phyloP scores from a whole-genome alignment of 1,140 invertebrate species.

The Magallana gigas region DNA sequence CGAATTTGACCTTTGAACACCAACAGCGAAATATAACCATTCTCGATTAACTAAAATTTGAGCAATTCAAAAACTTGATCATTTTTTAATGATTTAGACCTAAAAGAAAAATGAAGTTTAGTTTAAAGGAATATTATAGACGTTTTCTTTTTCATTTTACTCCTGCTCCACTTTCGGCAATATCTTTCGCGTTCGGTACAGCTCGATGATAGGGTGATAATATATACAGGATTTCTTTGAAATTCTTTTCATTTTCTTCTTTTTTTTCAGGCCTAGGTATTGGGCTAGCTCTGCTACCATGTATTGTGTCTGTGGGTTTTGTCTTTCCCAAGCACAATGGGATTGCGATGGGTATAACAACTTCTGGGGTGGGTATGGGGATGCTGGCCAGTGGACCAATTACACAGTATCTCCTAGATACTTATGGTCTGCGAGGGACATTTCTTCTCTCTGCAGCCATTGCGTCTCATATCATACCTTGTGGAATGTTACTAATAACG shows the following conservation, averaged over 20 bases:
- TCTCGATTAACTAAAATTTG: no score
- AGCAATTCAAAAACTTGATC: no score
- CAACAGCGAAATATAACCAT: no score
- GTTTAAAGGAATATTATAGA: no score
- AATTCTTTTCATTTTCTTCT: background rate
- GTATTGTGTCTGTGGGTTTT: constrained; percentile 51
- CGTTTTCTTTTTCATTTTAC: no score
- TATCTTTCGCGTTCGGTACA: no score
- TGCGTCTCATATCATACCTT: constrained; percentile 42
- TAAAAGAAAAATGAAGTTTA: no score
- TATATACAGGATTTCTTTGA: no score
- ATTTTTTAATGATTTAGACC: no score
- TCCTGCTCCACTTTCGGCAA: no score
- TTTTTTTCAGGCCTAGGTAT: constrained; percentile 54
- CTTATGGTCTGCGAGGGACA: constrained; percentile 56
- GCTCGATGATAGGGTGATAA: no score
- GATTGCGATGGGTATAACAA: constrained; percentile 53
- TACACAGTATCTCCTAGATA: constrained; percentile 46
- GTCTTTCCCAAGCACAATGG: constrained; percentile 59
- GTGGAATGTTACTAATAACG: constrained; percentile 52
- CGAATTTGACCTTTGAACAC: no score
- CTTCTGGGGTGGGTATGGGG: constrained; percentile 53
- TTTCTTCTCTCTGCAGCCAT: constrained; percentile 56
- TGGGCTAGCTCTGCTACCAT: constrained; percentile 49
- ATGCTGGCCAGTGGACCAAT: constrained; percentile 60